Evolutionary conservation across 2,113 vertebrate species (phyloP).

Genomic region (Notarius quadriscutis): DNA sequence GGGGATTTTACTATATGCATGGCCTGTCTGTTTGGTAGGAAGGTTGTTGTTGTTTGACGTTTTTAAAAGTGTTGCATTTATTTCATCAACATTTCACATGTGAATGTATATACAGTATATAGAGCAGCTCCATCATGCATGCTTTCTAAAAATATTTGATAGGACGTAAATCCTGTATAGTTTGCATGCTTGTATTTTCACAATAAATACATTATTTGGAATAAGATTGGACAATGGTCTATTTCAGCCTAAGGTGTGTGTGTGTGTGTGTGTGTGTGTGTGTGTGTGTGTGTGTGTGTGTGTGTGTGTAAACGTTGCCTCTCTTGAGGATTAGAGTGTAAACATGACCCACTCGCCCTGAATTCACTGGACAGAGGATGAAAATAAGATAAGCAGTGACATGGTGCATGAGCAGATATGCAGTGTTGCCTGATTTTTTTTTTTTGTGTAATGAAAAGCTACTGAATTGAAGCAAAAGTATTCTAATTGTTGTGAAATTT

Average conservation of each 20-base stretch:
- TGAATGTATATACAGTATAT: neutral
- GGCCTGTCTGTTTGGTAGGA: neutral
- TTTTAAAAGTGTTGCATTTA: neutral
- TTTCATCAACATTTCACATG: neutral
- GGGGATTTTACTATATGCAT: neutral
- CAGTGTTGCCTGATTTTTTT: slow-evolving; percentile 29
- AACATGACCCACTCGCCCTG: neutral
- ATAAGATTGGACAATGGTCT: neutral
- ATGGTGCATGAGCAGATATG: slow-evolving; percentile 25
- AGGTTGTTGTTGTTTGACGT: neutral
- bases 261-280: neutral
- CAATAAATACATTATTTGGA: too few species aligned
- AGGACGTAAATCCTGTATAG: neutral
- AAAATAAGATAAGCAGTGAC: slow-evolving; percentile 24
- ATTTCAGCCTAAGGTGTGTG: neutral
- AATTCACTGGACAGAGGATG: slow-evolving; percentile 9
- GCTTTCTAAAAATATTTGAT: neutral
- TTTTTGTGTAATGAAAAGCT: neutral
- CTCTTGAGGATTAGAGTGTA: neutral
- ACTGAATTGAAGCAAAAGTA: neutral
- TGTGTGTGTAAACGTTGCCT: neutral
- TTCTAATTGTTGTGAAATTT: neutral
- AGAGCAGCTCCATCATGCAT: neutral
- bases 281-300: neutral
- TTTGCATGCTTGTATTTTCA: neutral